phyloP scores from a whole-genome alignment of 2,888 invertebrate genomes.

The Drosophila vallismaia region DNA sequence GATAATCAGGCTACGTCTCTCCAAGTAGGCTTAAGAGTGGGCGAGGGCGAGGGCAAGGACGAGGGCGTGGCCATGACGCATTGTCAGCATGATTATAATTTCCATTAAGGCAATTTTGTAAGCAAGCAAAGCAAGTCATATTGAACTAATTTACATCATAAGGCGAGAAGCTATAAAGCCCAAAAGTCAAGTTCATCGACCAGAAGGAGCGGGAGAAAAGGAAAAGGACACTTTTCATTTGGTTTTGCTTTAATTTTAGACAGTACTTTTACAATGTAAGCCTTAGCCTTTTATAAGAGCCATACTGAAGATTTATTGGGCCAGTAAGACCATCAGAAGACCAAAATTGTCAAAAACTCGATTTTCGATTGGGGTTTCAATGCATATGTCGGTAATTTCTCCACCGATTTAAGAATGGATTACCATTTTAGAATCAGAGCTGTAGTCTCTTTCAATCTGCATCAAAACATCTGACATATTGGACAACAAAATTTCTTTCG shows the following conservation, averaged over 20 bases:
- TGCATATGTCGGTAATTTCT: too few species aligned
- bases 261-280: background rate
- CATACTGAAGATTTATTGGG: too few species aligned
- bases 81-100: slow-evolving; percentile 54
- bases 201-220: background rate
- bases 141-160: slow-evolving; percentile 54
- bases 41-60: background rate
- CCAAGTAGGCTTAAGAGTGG: slow-evolving; percentile 15
- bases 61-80: slow-evolving; percentile 34
- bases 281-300: background rate
- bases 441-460: too few species aligned
- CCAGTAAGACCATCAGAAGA: too few species aligned
- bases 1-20: slow-evolving; percentile 48
- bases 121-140: slow-evolving; percentile 38
- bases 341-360: too few species aligned
- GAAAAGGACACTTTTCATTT: background rate
- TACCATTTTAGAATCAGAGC: too few species aligned
- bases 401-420: too few species aligned
- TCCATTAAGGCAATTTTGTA: slow-evolving; percentile 44
- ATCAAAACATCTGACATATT: too few species aligned
- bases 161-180: slow-evolving; percentile 20
- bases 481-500: too few species aligned
- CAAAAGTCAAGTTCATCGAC: slow-evolving; percentile 26
- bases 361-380: too few species aligned
- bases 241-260: slow-evolving; percentile 13